Conservation (phyloP, 2,113 vertebrate species). For the Syrmaticus mikado region DNA sequence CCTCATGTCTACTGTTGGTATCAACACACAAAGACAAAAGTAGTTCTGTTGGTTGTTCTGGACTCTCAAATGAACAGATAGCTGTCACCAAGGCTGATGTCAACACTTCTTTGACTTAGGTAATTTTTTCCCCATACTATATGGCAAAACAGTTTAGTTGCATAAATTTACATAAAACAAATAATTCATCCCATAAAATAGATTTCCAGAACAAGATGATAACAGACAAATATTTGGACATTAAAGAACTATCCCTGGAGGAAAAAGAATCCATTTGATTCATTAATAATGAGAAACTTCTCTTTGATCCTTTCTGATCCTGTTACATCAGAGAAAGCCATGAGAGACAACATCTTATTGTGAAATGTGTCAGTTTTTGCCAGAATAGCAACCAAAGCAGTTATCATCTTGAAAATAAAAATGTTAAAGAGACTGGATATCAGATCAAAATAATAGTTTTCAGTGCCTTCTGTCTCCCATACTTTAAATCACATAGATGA, state of each 20-base stretch:
- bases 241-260: background rate
- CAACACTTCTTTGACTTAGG: background rate
- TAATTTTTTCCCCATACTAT: background rate
- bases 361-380: background rate
- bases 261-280: constrained; percentile 20
- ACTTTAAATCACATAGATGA: background rate
- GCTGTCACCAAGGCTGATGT: background rate
- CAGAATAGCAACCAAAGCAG: constrained; percentile 26
- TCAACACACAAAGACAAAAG: background rate
- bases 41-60: background rate
- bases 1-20: fast-evolving
- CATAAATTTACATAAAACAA: background rate
- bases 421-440: background rate
- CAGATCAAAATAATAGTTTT: background rate
- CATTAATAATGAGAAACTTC: constrained; percentile 49
- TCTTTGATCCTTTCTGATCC: constrained; percentile 60
- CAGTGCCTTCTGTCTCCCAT: background rate
- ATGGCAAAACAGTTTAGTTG: background rate
- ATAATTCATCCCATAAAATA: background rate
- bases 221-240: constrained; percentile 6
- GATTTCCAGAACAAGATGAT: background rate
- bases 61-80: background rate
- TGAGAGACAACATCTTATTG: background rate
- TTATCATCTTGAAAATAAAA: constrained; percentile 11
- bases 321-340: constrained; percentile 21